These are phyloP conservation scores for Chalcis sispes DNA, from an alignment of 2,888 invertebrate genomes.

Conservation along the genomic window DNA sequence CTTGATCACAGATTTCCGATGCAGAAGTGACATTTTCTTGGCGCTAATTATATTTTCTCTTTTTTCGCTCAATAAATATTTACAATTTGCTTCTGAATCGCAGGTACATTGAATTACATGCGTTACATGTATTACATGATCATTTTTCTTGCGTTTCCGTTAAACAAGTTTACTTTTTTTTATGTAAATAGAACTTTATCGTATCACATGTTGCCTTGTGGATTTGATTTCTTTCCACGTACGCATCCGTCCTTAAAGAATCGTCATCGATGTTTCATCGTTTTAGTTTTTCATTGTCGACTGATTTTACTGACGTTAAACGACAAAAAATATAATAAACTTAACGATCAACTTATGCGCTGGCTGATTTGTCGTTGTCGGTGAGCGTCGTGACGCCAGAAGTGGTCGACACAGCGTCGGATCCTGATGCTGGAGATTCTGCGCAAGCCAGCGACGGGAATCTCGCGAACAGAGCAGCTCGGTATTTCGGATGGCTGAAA, in stretches of 20 bases:
- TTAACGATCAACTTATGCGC: conserved; percentile 75
- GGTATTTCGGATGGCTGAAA: conserved; percentile 87
- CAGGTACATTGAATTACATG: conserved; percentile 19
- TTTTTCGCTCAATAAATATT: conserved; percentile 4
- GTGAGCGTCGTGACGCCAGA: conserved; percentile 83
- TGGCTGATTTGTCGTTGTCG: conserved; percentile 82
- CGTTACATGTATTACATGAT: neutral
- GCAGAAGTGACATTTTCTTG: conserved; percentile 53
- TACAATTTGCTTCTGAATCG: conserved; percentile 37
- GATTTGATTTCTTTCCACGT: neutral
- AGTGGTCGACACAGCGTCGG: conserved; percentile 81
- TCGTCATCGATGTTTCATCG: neutral
- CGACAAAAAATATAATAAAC: neutral
- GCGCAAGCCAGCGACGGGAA: conserved; percentile 87
- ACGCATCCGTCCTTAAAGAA: too few relatives aligned
- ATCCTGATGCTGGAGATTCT: conserved; percentile 76
- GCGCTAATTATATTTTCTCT: conserved; percentile 9
- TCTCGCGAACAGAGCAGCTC: conserved; percentile 83
- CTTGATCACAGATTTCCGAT: conserved; percentile 48
- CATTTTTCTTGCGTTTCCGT: neutral
- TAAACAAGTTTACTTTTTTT: neutral
- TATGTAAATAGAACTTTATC: neutral
- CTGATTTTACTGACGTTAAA: neutral
- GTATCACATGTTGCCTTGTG: neutral
- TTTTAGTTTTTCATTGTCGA: neutral